These are phyloP conservation scores for Hydractinia echinata DNA, from an alignment of 30 jellyfish, hydroid and myxozoan genomes.

Conservation along the genomic window DNA sequence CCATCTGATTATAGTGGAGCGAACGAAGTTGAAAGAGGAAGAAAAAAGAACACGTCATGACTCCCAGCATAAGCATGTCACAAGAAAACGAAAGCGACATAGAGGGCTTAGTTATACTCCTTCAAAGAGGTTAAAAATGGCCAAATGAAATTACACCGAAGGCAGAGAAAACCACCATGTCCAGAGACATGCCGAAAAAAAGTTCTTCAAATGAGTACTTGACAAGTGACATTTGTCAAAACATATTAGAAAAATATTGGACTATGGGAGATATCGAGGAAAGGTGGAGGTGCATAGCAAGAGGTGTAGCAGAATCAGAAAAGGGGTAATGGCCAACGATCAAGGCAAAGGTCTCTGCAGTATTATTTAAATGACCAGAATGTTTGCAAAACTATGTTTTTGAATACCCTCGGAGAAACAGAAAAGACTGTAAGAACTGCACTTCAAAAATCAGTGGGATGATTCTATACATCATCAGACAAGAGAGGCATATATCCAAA, in stretches of 20 bases:
- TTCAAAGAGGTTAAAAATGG: neutral
- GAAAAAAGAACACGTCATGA: conserved; percentile 2
- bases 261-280: neutral
- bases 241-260: neutral
- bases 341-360: too few relatives aligned
- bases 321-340: too few relatives aligned
- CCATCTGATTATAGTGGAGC: neutral
- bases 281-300: neutral
- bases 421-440: neutral
- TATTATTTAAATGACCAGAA: neutral
- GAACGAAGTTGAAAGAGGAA: conserved; percentile 4
- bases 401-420: neutral
- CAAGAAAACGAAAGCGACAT: neutral
- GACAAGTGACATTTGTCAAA: too few relatives aligned
- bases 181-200: neutral
- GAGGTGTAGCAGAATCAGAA: too few relatives aligned
- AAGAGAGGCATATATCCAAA: neutral
- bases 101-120: conserved; percentile 10
- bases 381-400: conserved; percentile 4
- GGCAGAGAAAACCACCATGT: neutral
- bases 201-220: neutral
- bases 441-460: neutral
- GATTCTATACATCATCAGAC: neutral
- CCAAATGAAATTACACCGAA: neutral
- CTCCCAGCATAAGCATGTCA: neutral